Evolutionary conservation across 2,113 vertebrate species (phyloP).

Genomic region (Opisthocomus hoazin): DNA sequence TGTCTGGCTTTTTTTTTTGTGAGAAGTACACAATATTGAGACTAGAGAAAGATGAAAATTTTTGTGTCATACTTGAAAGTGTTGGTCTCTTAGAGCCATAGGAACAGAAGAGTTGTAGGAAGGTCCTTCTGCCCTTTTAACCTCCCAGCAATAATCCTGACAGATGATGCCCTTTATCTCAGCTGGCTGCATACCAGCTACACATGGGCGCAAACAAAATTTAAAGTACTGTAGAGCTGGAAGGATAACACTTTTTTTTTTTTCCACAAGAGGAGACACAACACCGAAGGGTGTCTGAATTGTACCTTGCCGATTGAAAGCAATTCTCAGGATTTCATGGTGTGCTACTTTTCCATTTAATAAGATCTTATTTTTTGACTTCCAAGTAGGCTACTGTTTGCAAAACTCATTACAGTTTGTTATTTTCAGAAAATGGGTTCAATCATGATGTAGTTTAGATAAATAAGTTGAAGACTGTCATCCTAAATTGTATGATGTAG

Average conservation of each 20-base stretch:
- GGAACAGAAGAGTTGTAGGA: neutral
- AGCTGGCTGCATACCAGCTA: neutral
- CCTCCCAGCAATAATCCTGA: neutral
- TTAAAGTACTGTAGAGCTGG: neutral
- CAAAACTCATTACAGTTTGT: neutral
- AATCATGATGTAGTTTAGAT: slow-evolving; percentile 43
- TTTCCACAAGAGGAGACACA: neutral
- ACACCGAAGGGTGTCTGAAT: neutral
- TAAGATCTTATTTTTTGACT: neutral
- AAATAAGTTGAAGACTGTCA: slow-evolving; percentile 16
- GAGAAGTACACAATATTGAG: neutral
- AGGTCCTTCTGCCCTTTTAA: neutral
- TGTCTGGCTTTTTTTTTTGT: neutral
- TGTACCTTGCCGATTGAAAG: neutral
- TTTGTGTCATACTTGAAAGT: neutral
- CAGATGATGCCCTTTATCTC: neutral
- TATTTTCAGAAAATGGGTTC: slow-evolving; percentile 17
- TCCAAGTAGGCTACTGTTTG: neutral
- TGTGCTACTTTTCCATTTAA: neutral
- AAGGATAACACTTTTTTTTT: neutral
- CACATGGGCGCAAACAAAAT: neutral
- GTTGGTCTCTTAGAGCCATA: neutral
- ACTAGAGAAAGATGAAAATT: neutral
- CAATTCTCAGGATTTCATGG: neutral
- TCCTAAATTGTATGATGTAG: neutral